Base-by-base conservation (phyloP, 2,797 vertebrate species). In the Amazonetta brasiliensis region DNA sequence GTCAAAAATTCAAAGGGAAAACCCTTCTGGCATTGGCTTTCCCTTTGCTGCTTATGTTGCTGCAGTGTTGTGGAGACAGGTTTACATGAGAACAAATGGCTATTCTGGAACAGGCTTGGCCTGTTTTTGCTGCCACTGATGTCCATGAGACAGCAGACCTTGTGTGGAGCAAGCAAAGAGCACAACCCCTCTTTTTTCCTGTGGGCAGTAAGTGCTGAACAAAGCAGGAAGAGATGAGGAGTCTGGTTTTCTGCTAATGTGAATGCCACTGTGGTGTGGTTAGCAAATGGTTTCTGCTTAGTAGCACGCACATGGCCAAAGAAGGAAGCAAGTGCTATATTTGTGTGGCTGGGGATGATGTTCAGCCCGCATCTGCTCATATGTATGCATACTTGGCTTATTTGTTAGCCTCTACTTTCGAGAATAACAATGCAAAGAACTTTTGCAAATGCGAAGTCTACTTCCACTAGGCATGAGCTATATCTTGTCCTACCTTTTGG, bases 171-270 rank as follows among this genome's bases (percentile, higher is more conserved):
- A 66, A 37, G 75, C 28, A 67, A 55, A 41, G 66, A 91, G 22
- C 63, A 37, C 44, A 94, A 3, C 31, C 79, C 54, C 60, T 80
- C n/a, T 86, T 92, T 94, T 28, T 91, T 72, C 77, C 71, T 91
- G 87, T 79, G 95, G 92, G 39, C 80, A 92, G 43, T 35, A 92
- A 88, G 41, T 92, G 92, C 94, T 96, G 95, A 96, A 62, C 62
- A 52, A 86, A 85, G 87, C 92, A 95, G 85, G 74, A 96, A 73
- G 71, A 26, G 83, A 58, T 0, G 2, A 77, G 62, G 28, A 87
- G 79, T 48, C 89, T 93, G 95, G 21, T 63, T 85, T 95, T 89
- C 68, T 96, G 62, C 73, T 90, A n/a, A 84, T 77, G 48, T 23
- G 68, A 84, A 79, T 75, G 95, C 89, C 84, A 67, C 79, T 91